Evolutionary conservation across 1,140 invertebrate species (phyloP).

Genomic region (Drosophila guanche): DNA sequence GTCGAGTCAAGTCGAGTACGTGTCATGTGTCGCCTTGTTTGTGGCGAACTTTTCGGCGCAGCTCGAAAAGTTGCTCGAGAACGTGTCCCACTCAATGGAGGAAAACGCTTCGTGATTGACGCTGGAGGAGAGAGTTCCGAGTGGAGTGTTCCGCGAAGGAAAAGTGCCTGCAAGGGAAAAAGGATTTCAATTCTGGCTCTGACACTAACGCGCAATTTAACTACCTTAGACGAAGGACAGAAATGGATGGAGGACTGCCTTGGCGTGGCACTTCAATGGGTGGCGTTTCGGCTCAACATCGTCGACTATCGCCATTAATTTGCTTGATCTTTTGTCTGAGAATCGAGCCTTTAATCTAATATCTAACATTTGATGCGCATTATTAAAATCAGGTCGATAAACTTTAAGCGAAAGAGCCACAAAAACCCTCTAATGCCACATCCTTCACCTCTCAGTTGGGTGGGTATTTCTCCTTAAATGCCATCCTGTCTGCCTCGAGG

Average conservation of each 20-base stretch:
- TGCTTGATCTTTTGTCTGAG: neutral
- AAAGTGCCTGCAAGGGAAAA: constrained; percentile 46
- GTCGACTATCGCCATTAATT: constrained; percentile 19
- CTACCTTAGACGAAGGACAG: constrained; percentile 36
- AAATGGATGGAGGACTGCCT: constrained; percentile 6
- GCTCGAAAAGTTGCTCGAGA: constrained; percentile 65
- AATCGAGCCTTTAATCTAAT: neutral
- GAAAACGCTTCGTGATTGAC: constrained; percentile 62
- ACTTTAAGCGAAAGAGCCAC: constrained; percentile 18
- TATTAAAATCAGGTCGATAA: constrained; percentile 27
- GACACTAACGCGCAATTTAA: constrained; percentile 72
- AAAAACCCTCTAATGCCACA: constrained; percentile 24
- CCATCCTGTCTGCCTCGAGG: constrained; percentile 10
- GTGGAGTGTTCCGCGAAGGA: neutral
- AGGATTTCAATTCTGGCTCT: constrained; percentile 69
- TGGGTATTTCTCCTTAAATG: constrained; percentile 13
- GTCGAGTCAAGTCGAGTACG: constrained; percentile 64
- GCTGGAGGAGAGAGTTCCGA: constrained; percentile 25
- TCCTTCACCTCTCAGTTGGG: constrained; percentile 15
- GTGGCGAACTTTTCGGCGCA: constrained; percentile 70
- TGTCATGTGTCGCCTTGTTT: constrained; percentile 77
- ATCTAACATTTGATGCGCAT: constrained; percentile 21
- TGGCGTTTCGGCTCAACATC: neutral
- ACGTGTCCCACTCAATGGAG: constrained; percentile 74
- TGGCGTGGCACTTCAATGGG: constrained; percentile 19